These are phyloP conservation scores for Sebastes iracundus DNA, from an alignment of 2,797 vertebrate genomes.

Conservation along the genomic window DNA sequence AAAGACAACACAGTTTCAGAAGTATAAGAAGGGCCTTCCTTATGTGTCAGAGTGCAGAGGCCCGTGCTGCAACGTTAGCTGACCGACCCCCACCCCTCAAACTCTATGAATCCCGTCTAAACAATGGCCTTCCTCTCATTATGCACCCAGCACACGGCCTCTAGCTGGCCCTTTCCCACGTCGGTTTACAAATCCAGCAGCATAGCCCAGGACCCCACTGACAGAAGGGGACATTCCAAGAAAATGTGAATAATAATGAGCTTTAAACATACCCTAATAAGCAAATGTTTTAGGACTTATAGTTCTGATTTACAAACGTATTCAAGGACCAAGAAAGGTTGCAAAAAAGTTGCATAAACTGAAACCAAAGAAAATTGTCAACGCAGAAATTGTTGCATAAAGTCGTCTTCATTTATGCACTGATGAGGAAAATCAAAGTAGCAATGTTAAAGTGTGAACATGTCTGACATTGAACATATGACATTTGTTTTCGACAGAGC, in stretches of 20 bases:
- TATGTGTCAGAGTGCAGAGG: conserved; percentile 52
- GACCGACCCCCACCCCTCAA: conserved; percentile 53
- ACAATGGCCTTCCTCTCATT: conserved; percentile 81
- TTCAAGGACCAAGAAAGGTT: neutral
- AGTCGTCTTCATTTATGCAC: neutral
- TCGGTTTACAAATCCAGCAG: conserved; percentile 58
- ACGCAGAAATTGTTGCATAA: neutral
- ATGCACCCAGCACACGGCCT: conserved; percentile 70
- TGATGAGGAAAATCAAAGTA: neutral
- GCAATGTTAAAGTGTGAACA: neutral
- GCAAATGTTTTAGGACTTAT: neutral
- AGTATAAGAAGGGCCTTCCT: conserved; percentile 23
- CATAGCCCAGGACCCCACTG: conserved; percentile 33
- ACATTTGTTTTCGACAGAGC: conserved; percentile 80
- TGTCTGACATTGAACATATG: neutral
- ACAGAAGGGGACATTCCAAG: conserved; percentile 49
- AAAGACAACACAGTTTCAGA: conserved; percentile 40
- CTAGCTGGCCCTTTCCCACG: conserved; percentile 77
- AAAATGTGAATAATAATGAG: conserved; percentile 48
- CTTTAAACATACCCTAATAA: neutral
- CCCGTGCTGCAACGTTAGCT: conserved; percentile 23
- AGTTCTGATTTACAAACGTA: neutral
- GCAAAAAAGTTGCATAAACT: neutral
- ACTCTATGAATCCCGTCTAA: conserved; percentile 55
- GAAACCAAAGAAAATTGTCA: neutral